Evolutionary conservation across 1,140 invertebrate species (phyloP), one percentile per base, ranked within the genome.

Genomic region (Phocides pigmalion): DNA sequence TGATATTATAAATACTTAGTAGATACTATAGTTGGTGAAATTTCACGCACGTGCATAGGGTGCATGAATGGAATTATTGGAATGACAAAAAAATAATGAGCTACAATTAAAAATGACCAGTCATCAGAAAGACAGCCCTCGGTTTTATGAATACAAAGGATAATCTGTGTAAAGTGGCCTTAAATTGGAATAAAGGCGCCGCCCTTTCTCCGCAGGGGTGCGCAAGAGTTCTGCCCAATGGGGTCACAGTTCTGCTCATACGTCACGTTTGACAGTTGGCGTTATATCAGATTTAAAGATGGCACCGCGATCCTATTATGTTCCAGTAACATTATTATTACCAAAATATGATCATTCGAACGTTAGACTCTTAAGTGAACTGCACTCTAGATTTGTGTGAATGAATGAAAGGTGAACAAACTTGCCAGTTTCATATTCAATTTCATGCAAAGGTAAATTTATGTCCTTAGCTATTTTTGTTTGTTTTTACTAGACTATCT

Each of bases 21-120:
- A 12, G 42, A 35, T 35, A 19, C 15, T n/a, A 20, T 37, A 17
- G 4, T 9, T 37, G 19, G 16, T 19, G 32, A 53, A 37, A 37
- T 9, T 1, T 35, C 28, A 19, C 12, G 9, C 28, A 12, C 8
- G 8, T 16, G 28, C n/a, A 35, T 1, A 17, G 28, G 9, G 16
- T 17, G 14, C 9, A 2, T 19, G 3, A 5, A 15, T 15, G 11
- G 37, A 9, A 69, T 70, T 64, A 62, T 64, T 47, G 41, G 51
- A 69, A 72, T 67, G 12, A 73, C 69, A 80, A 82, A 64, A 39
- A 67, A 74, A 85, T 81, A 87, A 81, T 82, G 70, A 82, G 61
- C 72, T 66, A 70, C 79, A 70, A 85, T 87, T 84, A 85, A 82
- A 84, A 87, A 79, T 85, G 84, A 84, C 84, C 82, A 79, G 68